These are phyloP conservation scores for Sebastolobus alascanus DNA, from an alignment of 2,797 vertebrate genomes.

Conservation along the genomic window DNA sequence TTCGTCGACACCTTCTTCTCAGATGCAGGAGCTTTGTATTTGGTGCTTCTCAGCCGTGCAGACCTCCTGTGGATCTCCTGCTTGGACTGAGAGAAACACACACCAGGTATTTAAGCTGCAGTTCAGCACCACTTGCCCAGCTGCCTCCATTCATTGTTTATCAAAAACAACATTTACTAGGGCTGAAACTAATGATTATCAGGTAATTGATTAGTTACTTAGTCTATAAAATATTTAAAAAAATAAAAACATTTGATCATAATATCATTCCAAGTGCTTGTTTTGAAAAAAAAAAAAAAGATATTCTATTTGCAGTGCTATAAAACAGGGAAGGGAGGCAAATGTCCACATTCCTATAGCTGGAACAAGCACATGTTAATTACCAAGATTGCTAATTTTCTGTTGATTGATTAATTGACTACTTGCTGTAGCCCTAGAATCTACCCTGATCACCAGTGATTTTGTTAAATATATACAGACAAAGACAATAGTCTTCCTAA, in stretches of 20 bases:
- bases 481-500: not conserved
- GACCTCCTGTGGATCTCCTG: constrained; percentile 98
- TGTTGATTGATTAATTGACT: no score
- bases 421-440: no score
- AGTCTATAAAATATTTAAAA: not conserved
- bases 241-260: not conserved
- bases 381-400: no score
- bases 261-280: not conserved
- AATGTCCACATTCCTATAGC: not conserved
- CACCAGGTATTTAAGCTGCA: not conserved
- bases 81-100: constrained; percentile 86
- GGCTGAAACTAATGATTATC: not conserved
- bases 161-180: not conserved
- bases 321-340: not conserved
- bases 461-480: not conserved
- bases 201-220: no score
- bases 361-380: not conserved
- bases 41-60: constrained; percentile 95
- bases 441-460: not conserved
- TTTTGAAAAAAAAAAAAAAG: not conserved
- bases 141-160: not conserved
- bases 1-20: constrained; percentile 99
- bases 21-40: constrained; percentile 96
- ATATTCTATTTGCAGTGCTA: not conserved
- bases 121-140: not conserved